Percentiles rank a stretch among this genome's conserved stretches.
These are phyloP conservation scores for Brachyrhaphis roseni DNA, from an alignment of 2,797 vertebrate genomes.

Conservation along the genomic window DNA sequence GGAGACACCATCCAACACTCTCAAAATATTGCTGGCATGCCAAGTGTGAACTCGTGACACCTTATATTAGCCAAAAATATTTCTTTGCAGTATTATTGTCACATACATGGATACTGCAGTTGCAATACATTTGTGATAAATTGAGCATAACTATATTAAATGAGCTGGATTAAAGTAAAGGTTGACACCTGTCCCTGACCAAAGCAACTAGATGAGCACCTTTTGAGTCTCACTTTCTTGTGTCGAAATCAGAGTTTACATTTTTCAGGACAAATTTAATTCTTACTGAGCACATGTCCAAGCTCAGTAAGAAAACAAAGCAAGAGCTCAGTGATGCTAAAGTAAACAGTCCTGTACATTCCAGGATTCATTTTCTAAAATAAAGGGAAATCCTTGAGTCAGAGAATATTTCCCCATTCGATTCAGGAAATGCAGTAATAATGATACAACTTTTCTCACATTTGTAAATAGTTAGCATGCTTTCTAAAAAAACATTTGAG, in stretches of 20 bases:
- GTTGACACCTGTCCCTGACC: neutral
- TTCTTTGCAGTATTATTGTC: neutral
- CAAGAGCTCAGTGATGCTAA: neutral
- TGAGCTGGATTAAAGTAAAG: neutral
- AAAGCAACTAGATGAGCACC: neutral
- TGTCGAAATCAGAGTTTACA: neutral
- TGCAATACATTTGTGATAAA: neutral
- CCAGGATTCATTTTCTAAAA: neutral
- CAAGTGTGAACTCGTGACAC: neutral
- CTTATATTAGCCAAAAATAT: neutral
- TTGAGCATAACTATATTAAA: neutral
- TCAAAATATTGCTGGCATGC: neutral
- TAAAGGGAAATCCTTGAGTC: neutral
- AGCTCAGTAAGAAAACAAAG: neutral
- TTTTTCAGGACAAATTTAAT: neutral
- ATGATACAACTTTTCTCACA: neutral
- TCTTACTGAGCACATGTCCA: neutral
- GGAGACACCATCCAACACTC: neutral
- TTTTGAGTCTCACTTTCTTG: neutral
- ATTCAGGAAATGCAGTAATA: neutral
- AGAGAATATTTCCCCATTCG: neutral
- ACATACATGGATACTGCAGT: neutral
- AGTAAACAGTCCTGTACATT: neutral
- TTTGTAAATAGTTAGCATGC: constrained; percentile 4
- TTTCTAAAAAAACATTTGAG: neutral